Conservation (phyloP, 2,797 vertebrate species). For the Astyanax mexicanus region DNA sequence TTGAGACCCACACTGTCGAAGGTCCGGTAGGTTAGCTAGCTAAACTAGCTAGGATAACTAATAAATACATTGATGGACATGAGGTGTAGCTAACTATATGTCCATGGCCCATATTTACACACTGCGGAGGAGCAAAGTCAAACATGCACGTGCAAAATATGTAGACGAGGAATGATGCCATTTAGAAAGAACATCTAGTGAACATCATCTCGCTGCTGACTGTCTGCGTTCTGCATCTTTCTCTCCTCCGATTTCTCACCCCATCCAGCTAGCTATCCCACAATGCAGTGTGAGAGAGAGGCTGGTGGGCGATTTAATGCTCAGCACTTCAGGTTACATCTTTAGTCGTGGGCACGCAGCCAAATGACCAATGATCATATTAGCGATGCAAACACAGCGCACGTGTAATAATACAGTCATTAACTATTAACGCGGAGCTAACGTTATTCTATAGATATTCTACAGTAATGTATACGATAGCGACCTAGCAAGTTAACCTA, state of each 20-base stretch:
- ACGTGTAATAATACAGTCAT: background rate
- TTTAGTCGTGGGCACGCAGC: background rate
- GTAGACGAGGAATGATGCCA: background rate
- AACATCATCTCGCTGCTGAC: background rate
- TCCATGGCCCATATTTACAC: slow-evolving; percentile 14
- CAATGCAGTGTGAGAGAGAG: slow-evolving; percentile 13
- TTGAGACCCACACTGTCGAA: background rate
- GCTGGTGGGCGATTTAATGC: slow-evolving; percentile 2
- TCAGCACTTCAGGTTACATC: background rate
- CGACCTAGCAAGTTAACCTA: background rate
- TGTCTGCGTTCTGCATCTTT: background rate
- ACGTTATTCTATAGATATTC: too few species aligned
- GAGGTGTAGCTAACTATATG: too few species aligned
- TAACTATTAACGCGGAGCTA: too few species aligned
- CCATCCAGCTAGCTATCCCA: slow-evolving; percentile 17
- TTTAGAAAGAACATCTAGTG: too few species aligned
- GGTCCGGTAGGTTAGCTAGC: too few species aligned
- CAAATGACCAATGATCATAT: background rate
- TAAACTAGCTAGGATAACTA: too few species aligned
- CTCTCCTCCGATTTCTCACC: slow-evolving; percentile 3
- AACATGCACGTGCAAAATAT: background rate
- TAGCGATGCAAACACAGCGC: background rate
- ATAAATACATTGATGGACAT: too few species aligned
- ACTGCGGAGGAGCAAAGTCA: slow-evolving; percentile 18
- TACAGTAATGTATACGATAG: background rate